phyloP scores from a whole-genome alignment of 2,797 vertebrate genomes.

The Pterois miles region DNA sequence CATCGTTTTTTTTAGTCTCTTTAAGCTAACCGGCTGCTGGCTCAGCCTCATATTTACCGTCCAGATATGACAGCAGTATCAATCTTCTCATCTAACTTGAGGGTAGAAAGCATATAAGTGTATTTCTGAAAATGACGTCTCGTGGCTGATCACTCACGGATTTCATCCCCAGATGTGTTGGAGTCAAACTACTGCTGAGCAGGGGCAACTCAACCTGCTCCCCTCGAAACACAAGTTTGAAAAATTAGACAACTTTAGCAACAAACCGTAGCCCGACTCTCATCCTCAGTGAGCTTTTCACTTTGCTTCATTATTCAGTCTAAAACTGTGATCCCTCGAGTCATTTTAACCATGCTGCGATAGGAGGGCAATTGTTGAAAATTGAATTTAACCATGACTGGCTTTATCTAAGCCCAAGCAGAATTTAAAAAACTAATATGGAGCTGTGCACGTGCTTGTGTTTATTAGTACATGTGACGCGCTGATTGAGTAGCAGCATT shows the following conservation, averaged over 20 bases:
- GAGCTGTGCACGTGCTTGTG: not conserved
- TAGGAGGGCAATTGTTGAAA: constrained; percentile 60
- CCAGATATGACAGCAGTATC: constrained; percentile 11
- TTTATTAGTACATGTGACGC: constrained; percentile 49
- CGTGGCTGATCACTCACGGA: constrained; percentile 36
- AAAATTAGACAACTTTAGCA: constrained; percentile 47
- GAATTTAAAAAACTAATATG: constrained; percentile 33
- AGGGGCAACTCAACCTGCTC: constrained; percentile 8
- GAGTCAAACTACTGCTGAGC: constrained; percentile 50
- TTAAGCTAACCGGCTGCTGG: constrained; percentile 2
- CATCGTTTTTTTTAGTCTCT: not conserved
- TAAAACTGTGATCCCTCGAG: constrained; percentile 48
- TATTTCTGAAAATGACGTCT: constrained; percentile 30
- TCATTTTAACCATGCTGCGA: constrained; percentile 51
- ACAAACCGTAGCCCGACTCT: constrained; percentile 35
- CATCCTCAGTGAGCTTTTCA: constrained; percentile 41
- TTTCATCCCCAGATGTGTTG: constrained; percentile 60
- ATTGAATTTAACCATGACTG: constrained; percentile 60
- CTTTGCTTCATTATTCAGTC: constrained; percentile 57
- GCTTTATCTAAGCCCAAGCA: constrained; percentile 39
- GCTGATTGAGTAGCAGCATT: constrained; percentile 56
- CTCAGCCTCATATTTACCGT: not conserved
- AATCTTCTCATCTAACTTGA: constrained; percentile 9
- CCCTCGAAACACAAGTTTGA: constrained; percentile 14
- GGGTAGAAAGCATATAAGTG: constrained; percentile 34